A percentile compares a stretch with the other conserved stretches of the same genome.
These are phyloP conservation scores for Gallinago media DNA, from an alignment of 2,113 vertebrate species.

Conservation along the genomic window DNA sequence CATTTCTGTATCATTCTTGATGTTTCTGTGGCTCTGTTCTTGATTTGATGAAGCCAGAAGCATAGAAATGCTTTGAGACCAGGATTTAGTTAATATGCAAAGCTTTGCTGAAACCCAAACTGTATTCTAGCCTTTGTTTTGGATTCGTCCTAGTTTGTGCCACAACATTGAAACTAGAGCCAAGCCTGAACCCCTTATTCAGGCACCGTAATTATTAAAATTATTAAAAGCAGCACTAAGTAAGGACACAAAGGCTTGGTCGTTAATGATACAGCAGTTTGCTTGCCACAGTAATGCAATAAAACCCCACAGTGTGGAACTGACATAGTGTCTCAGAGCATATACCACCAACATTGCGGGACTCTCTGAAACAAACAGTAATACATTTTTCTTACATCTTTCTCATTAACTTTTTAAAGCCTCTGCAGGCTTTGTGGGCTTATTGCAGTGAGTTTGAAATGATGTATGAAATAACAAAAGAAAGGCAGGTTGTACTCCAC, in stretches of 20 bases:
- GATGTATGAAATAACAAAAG: constrained; percentile 52
- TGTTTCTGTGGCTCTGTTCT: background rate
- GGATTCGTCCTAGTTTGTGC: background rate
- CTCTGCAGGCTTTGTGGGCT: constrained; percentile 59
- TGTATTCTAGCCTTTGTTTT: background rate
- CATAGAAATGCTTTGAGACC: background rate
- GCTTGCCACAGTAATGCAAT: background rate
- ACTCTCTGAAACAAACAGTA: constrained; percentile 15
- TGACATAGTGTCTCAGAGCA: background rate
- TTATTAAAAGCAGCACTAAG: background rate
- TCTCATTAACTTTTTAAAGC: constrained; percentile 76
- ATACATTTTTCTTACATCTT: constrained; percentile 45
- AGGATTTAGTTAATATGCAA: background rate
- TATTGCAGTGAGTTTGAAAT: constrained; percentile 38
- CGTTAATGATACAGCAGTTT: background rate
- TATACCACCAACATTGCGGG: background rate
- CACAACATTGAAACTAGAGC: background rate
- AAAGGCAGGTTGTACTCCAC: constrained; percentile 14
- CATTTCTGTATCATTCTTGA: background rate
- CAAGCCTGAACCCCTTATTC: background rate
- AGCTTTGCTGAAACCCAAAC: background rate
- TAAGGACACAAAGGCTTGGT: background rate
- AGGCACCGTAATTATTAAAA: background rate
- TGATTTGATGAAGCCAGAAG: background rate
- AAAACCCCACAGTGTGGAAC: constrained; percentile 38